Evolutionary conservation across 2,113 vertebrate species (phyloP).

Genomic region (Pterocles burchelli): DNA sequence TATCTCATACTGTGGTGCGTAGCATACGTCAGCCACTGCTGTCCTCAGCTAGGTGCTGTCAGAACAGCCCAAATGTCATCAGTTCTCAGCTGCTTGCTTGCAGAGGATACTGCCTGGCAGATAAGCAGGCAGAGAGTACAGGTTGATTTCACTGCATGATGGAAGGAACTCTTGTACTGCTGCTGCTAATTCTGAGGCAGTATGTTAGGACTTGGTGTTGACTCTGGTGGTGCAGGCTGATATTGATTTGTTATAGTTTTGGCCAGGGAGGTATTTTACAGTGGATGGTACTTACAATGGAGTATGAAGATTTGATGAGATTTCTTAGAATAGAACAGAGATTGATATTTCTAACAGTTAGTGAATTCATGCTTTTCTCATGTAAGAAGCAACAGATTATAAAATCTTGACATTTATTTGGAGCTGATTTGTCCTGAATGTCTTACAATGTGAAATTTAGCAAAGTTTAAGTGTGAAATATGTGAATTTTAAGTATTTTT

Average conservation of each 20-base stretch:
- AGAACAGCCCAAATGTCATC: background rate
- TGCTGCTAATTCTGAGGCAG: background rate
- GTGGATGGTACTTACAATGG: background rate
- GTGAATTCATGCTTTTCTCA: background rate
- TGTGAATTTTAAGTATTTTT: background rate
- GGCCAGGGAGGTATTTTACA: background rate
- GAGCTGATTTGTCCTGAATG: background rate
- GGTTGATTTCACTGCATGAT: background rate
- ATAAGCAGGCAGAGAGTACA: background rate
- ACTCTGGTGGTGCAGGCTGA: background rate
- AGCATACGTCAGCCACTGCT: background rate
- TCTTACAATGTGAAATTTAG: background rate
- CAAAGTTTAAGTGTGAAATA: background rate
- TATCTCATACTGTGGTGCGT: background rate
- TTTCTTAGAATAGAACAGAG: background rate
- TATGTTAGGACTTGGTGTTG: background rate
- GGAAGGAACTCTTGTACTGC: background rate
- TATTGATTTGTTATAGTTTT: background rate
- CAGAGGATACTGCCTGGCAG: background rate
- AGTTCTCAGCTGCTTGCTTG: background rate
- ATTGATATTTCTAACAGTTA: background rate
- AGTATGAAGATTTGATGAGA: background rate
- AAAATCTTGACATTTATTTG: background rate
- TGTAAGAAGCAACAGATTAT: background rate
- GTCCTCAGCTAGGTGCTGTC: background rate